Percentiles rank a stretch among this genome's conserved stretches.
phyloP scores from a whole-genome alignment of 1,140 invertebrate genomes.

The Vanessa tameamea region DNA sequence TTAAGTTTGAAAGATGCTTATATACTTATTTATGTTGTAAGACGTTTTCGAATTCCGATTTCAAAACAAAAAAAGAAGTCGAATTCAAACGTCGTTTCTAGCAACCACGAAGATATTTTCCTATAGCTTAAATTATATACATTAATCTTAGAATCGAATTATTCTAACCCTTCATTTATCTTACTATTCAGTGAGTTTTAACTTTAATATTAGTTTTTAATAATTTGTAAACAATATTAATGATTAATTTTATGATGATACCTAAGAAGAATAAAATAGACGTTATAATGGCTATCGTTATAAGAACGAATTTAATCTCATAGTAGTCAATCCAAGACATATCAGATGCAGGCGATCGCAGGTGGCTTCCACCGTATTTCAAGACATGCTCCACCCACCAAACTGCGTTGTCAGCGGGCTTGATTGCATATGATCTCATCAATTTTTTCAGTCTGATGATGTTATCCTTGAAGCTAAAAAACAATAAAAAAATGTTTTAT shows the following conservation, averaged over 20 bases:
- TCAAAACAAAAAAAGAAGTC: no score
- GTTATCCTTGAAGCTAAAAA: slow-evolving; percentile 32
- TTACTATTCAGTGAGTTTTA: slow-evolving; percentile 1
- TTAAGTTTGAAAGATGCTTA: no score
- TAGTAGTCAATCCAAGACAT: slow-evolving; percentile 43
- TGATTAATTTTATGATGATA: slow-evolving; percentile 3
- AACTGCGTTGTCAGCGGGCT: slow-evolving; percentile 16
- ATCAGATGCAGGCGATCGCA: neutral
- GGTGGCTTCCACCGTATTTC: slow-evolving; percentile 24
- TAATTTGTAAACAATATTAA: slow-evolving; percentile 15
- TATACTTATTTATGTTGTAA: no score
- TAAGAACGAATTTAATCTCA: slow-evolving; percentile 31
- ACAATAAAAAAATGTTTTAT: neutral
- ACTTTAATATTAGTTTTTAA: slow-evolving; percentile 16
- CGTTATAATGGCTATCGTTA: neutral
- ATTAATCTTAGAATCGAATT: no score
- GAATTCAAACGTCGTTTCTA: no score
- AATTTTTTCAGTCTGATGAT: slow-evolving; percentile 10
- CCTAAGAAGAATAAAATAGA: slow-evolving; percentile 11
- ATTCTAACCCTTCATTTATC: no score
- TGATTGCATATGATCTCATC: slow-evolving; percentile 23
- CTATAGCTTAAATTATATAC: no score
- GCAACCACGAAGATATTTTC: no score
- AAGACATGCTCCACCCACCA: slow-evolving; percentile 34
- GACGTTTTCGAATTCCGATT: no score